Percentiles rank a stretch among this genome's conserved stretches.
Conservation (phyloP, 23 tunicate genomes). For the Trididemnum clinides region DNA sequence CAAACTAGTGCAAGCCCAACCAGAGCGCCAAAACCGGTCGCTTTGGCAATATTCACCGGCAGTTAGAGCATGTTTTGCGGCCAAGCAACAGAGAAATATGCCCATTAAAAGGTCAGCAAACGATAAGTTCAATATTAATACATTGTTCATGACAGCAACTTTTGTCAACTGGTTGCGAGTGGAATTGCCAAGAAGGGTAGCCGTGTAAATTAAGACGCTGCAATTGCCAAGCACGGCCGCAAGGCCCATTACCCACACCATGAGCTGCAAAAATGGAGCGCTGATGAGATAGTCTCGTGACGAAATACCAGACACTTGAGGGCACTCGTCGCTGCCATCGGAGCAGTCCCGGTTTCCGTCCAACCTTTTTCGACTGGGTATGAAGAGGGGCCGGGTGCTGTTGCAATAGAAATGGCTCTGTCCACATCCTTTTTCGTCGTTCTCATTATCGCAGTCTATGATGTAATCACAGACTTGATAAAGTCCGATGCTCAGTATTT, state of each 20-base stretch:
- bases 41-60: constrained; percentile 52
- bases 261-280: constrained; percentile 43
- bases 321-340: constrained; percentile 90
- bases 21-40: constrained; percentile 62
- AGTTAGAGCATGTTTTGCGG: constrained; percentile 16
- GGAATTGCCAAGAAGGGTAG: neutral
- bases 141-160: constrained; percentile 51
- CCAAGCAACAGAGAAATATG: constrained; percentile 42
- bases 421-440: constrained; percentile 59
- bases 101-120: constrained; percentile 81
- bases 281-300: constrained; percentile 48
- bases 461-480: constrained; percentile 47
- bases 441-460: constrained; percentile 50
- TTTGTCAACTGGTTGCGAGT: constrained; percentile 25
- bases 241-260: constrained; percentile 83
- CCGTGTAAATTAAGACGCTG: constrained; percentile 40
- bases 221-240: constrained; percentile 52
- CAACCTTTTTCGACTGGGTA: constrained; percentile 26
- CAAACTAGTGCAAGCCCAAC: constrained; percentile 28
- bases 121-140: constrained; percentile 58
- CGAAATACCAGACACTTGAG: constrained; percentile 49
- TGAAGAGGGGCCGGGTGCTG: constrained; percentile 14
- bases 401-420: constrained; percentile 72
- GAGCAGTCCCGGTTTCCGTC: constrained; percentile 70
- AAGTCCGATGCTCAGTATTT: constrained; percentile 6